Evolutionary conservation across 2,797 vertebrate species (phyloP).

Genomic region (Chelidonichthys spinosus): DNA sequence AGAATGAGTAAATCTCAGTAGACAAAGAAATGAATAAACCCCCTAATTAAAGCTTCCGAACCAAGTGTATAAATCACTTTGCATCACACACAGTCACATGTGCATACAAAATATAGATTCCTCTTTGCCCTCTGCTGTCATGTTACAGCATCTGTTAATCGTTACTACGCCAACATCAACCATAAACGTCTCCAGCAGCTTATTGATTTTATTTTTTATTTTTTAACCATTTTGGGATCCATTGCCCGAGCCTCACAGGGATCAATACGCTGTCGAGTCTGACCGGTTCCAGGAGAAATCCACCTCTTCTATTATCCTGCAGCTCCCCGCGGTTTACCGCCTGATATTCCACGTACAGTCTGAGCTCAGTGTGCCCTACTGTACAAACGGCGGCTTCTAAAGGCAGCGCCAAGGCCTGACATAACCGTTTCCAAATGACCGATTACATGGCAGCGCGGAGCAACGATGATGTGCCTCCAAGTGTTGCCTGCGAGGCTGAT

Average conservation of each 20-base stretch:
- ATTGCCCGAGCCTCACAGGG: conserved; percentile 54
- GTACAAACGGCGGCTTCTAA: conserved; percentile 66
- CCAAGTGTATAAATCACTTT: conserved; percentile 18
- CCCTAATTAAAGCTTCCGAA: conserved; percentile 5
- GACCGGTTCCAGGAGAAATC: conserved; percentile 55
- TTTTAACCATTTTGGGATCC: conserved; percentile 51
- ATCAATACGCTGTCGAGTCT: conserved; percentile 67
- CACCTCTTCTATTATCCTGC: conserved; percentile 44
- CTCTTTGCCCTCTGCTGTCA: neutral
- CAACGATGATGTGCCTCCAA: conserved; percentile 64
- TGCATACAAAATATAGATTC: neutral
- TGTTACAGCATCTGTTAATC: conserved; percentile 7
- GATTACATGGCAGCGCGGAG: conserved; percentile 62
- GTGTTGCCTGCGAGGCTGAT: conserved; percentile 55
- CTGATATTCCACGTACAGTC: conserved; percentile 50
- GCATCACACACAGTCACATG: conserved; percentile 16
- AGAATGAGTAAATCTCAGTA: conserved; percentile 15
- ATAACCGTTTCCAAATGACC: conserved; percentile 70
- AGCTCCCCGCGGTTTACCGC: conserved; percentile 55
- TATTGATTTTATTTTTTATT: conserved; percentile 23
- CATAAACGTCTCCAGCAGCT: conserved; percentile 35
- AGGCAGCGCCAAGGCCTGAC: conserved; percentile 67
- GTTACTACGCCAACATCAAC: conserved; percentile 1
- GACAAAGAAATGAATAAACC: conserved; percentile 13
- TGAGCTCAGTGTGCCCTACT: conserved; percentile 35